phyloP scores from a whole-genome alignment of 2,888 invertebrate genomes.

The Lepidochrysops patricia region DNA sequence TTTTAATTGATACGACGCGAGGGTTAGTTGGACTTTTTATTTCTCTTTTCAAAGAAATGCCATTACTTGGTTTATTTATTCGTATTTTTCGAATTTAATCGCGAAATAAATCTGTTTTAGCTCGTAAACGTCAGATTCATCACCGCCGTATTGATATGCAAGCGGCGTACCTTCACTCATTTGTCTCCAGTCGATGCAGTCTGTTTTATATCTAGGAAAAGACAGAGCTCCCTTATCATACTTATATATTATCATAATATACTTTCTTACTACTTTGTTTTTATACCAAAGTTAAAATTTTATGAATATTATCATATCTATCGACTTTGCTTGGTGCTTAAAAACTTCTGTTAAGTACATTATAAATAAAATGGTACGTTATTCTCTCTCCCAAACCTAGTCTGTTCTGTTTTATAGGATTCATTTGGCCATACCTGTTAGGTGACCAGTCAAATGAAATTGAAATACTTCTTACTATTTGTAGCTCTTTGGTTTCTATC shows the following conservation, averaged over 20 bases:
- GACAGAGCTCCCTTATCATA: background rate
- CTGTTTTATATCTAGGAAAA: background rate
- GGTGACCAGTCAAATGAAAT: too few relatives aligned
- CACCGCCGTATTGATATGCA: conserved; percentile 7
- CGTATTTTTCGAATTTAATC: conserved; percentile 5
- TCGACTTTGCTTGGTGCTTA: too few relatives aligned
- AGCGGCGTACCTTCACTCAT: conserved; percentile 1
- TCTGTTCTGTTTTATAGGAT: too few relatives aligned
- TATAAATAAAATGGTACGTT: too few relatives aligned
- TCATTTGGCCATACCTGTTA: too few relatives aligned
- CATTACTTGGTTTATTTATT: background rate
- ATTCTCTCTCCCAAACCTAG: too few relatives aligned
- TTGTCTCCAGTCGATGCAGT: background rate
- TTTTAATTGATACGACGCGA: background rate
- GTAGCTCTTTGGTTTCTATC: conserved; percentile 41
- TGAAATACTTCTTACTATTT: background rate
- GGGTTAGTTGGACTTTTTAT: background rate
- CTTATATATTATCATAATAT: background rate
- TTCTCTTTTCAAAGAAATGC: background rate
- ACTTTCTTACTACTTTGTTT: too few relatives aligned
- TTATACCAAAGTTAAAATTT: too few relatives aligned
- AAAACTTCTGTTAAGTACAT: too few relatives aligned
- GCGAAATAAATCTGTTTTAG: background rate
- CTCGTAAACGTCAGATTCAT: conserved; percentile 5
- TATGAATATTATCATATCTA: too few relatives aligned